Evolutionary conservation across 2,888 invertebrate genomes (phyloP), one percentile per base, ranked within the genome.

Genomic region (Acrobasis repandana): DNA sequence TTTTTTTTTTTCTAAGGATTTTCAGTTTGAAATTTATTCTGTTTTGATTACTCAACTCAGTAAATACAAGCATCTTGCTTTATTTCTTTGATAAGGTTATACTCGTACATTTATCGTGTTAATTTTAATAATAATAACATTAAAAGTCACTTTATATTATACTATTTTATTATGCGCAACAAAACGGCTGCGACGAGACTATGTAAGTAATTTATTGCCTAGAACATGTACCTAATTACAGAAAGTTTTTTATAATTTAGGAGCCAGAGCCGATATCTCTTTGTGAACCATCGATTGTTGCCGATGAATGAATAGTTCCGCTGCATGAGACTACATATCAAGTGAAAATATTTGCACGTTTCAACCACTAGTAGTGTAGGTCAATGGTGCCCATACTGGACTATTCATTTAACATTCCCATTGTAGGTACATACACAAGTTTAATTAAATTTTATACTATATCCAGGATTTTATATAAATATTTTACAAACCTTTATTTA

Each of bases 111-210:
- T 11, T 48, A 20, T 48, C 47, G 34, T 57, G 34, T 34, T 57
- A 57, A 15, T 34, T 48, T 57, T 48, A 57, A 34, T 33, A 47
- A 14, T 28, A 14, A 34, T 48, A 1, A 33, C 48, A 57, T 16
- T 57, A 14, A 49, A 54, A 50, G 49, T 49, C 34, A 58, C 49
- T 50, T 70, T 69, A 71, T 72, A 67, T 74, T 72, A 76, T 77
- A 70, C 76, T 77, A 85, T 86, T 86, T 86, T 78, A 84, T 84
- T 85, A 81, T 82, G 79, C 76, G 86, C 86, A 78, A 82, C 86
- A 71, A 80, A 81, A 85, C 80, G 83, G 90, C 88, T 85, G 84
- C 89, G 84, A 85, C 91, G 91, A 88, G 90, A 87, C 85, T 80
- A 89, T 84, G 91, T 91, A 90, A 91, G 91, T 91, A 88, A 85